Conservation (phyloP, 2,888 invertebrate genomes). For the Papilio demoleus region DNA sequence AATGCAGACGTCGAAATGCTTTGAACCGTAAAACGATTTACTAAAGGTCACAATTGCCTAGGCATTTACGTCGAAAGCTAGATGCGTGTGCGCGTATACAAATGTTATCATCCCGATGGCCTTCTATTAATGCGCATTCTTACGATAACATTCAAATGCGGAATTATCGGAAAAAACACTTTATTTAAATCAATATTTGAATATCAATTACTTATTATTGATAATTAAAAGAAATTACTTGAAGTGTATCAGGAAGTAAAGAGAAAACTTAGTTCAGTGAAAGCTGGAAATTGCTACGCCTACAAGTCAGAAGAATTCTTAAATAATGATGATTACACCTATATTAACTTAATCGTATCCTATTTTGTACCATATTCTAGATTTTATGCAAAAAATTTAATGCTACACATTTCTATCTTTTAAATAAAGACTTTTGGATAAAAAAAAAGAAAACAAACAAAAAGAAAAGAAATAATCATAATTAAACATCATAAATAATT, state of each 20-base stretch:
- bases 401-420: too few species aligned
- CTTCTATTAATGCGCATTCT: slow-evolving; percentile 63
- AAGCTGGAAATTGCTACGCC: slow-evolving; percentile 4
- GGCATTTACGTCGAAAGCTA: slow-evolving; percentile 38
- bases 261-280: slow-evolving; percentile 6
- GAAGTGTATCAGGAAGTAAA: slow-evolving; percentile 2
- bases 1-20: slow-evolving; percentile 57
- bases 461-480: too few species aligned
- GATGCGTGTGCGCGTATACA: slow-evolving; percentile 56
- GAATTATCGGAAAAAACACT: slow-evolving; percentile 57
- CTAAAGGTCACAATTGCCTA: slow-evolving; percentile 53
- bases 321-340: neutral
- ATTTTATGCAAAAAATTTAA: neutral
- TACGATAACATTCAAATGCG: slow-evolving; percentile 51
- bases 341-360: neutral
- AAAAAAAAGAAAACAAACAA: too few species aligned
- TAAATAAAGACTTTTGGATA: too few species aligned
- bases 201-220: neutral
- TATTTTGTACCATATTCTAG: neutral
- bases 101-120: slow-evolving; percentile 63
- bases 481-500: neutral
- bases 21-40: slow-evolving; percentile 59
- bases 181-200: slow-evolving; percentile 47
- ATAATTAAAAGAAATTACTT: neutral
- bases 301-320: neutral